Evolutionary conservation across 2,113 vertebrate genomes (phyloP).

Genomic region (Nycticebus coucang): DNA sequence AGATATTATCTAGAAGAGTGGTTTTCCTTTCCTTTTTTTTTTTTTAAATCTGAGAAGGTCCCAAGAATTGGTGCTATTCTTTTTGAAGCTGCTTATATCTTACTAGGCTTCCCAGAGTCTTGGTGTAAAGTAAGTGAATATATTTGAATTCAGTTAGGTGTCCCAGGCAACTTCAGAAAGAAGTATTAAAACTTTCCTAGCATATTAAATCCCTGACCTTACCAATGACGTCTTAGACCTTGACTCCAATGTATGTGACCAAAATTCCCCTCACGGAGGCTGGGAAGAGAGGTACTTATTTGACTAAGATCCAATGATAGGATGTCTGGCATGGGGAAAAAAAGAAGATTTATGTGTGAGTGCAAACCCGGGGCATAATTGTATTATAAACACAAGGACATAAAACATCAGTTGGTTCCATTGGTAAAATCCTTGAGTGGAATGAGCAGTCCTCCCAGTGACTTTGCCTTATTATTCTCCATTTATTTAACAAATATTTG

Average conservation of each 20-base stretch:
- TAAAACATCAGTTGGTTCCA: background rate
- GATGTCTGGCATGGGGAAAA: background rate
- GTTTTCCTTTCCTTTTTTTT: background rate
- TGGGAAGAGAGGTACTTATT: background rate
- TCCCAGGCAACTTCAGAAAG: background rate
- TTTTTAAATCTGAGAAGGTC: background rate
- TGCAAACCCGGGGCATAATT: background rate
- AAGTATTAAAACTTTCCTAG: background rate
- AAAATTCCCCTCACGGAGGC: background rate
- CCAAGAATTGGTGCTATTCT: background rate
- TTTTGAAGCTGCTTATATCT: conserved; percentile 5
- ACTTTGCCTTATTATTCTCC: background rate
- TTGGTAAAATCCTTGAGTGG: conserved; percentile 28
- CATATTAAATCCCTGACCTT: background rate
- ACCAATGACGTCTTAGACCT: background rate
- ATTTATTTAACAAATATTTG: background rate
- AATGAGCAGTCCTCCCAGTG: background rate
- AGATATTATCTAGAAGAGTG: background rate
- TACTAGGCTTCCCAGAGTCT: background rate
- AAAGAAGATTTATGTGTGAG: background rate
- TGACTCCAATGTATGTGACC: background rate
- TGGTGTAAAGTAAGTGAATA: background rate
- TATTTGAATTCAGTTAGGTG: background rate
- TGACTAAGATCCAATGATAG: background rate
- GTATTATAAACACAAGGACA: background rate